A percentile compares a stretch with the other conserved stretches of the same genome.
These are phyloP conservation scores for Drosophila macrospina DNA, from an alignment of 2,888 invertebrate species.

Conservation along the genomic window DNA sequence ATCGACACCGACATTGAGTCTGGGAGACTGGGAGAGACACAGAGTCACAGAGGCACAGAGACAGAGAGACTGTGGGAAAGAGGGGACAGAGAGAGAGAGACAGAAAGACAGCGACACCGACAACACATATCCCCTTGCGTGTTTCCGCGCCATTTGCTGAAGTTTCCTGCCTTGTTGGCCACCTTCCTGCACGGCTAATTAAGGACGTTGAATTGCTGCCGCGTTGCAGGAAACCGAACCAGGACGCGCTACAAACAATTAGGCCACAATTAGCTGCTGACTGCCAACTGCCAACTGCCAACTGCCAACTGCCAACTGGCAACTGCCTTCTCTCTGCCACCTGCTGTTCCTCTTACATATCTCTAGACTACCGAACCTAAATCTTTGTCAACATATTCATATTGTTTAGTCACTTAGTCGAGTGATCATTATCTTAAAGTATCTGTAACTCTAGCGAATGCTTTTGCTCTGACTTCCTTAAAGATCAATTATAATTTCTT, in stretches of 20 bases:
- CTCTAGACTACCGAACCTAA: neutral
- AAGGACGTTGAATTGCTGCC: constrained; percentile 48
- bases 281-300: neutral
- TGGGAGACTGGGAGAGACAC: neutral
- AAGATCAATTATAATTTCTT: too few species aligned
- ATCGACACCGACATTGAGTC: constrained; percentile 16
- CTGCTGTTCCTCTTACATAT: neutral
- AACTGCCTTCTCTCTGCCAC: neutral
- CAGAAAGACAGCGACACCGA: constrained; percentile 28
- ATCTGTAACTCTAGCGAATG: neutral
- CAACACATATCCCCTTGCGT: constrained; percentile 51
- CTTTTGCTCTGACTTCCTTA: too few species aligned
- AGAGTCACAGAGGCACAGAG: too few species aligned
- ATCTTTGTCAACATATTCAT: constrained; percentile 6
- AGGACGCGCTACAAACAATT: constrained; percentile 52
- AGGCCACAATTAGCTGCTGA: constrained; percentile 52
- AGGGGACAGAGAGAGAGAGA: too few species aligned
- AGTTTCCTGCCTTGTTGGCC: constrained; percentile 64
- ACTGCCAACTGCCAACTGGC: neutral
- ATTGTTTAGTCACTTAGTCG: neutral
- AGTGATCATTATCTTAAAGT: neutral
- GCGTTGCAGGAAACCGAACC: constrained; percentile 35
- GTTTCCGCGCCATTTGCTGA: constrained; percentile 60
- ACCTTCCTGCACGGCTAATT: constrained; percentile 64
- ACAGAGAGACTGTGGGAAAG: neutral